A percentile compares a stretch with the other conserved stretches of the same genome.
Conservation (phyloP, 2,113 vertebrate species). For the Ctenomys sociabilis region DNA sequence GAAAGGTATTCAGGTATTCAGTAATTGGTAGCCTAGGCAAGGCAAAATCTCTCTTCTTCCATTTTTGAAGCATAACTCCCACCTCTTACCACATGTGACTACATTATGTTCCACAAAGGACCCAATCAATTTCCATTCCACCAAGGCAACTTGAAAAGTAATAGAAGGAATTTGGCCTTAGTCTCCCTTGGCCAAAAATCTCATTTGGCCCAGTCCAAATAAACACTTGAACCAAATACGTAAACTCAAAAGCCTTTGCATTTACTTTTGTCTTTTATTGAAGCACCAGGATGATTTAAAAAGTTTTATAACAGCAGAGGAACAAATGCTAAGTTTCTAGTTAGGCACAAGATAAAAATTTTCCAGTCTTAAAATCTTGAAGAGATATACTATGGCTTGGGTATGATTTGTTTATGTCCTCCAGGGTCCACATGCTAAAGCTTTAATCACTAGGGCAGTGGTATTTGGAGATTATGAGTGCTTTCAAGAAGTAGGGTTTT, state of each 20-base stretch:
- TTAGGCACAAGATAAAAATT: constrained; percentile 16
- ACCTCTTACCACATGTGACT: not conserved
- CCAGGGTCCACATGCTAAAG: not conserved
- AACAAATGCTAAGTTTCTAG: constrained; percentile 8
- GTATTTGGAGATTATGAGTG: not conserved
- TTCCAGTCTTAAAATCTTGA: not conserved
- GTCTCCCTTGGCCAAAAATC: not conserved
- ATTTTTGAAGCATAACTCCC: not conserved
- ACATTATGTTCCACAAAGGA: not conserved
- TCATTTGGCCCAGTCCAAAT: not conserved
- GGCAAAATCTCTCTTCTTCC: not conserved
- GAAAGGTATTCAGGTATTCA: not conserved
- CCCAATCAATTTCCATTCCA: not conserved
- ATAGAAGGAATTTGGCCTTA: not conserved
- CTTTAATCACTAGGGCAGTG: not conserved
- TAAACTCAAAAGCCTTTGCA: constrained; percentile 33
- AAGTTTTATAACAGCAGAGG: not conserved
- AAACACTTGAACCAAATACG: constrained; percentile 2
- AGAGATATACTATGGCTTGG: not conserved
- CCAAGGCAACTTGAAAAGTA: constrained; percentile 6
- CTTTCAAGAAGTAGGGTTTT: not conserved
- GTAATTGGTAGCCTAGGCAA: not conserved
- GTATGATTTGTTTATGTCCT: not conserved
- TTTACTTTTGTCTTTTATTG: constrained; percentile 39
- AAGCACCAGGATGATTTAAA: not conserved